A percentile compares a stretch with the other conserved stretches of the same genome.
phyloP scores from a whole-genome alignment of 2,797 vertebrate species.

The Ataeniobius toweri region DNA sequence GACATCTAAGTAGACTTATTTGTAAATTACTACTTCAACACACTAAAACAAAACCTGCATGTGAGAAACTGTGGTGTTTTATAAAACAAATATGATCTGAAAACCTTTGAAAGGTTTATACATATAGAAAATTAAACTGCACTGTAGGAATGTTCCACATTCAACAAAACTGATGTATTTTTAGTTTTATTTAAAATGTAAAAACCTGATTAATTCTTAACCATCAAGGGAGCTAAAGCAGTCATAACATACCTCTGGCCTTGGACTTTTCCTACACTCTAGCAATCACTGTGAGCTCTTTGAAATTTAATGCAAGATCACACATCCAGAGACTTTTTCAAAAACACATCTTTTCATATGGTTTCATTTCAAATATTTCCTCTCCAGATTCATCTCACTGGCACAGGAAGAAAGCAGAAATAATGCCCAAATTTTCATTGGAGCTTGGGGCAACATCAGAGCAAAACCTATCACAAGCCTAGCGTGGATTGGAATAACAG shows the following conservation, averaged over 20 bases:
- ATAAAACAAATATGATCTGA: background rate
- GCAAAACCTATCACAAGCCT: slow-evolving; percentile 61
- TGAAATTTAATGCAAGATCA: slow-evolving; percentile 47
- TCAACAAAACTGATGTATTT: slow-evolving; percentile 5
- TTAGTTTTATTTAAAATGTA: slow-evolving; percentile 37
- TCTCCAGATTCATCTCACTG: slow-evolving; percentile 53
- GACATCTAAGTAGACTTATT: background rate
- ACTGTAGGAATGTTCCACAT: background rate
- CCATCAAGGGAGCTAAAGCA: slow-evolving; percentile 37
- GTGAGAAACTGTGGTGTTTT: background rate
- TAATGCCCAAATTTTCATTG: slow-evolving; percentile 42
- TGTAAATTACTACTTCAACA: background rate
- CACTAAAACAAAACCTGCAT: background rate
- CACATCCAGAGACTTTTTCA: slow-evolving; percentile 28
- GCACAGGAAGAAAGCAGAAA: slow-evolving; percentile 42
- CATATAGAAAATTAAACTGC: background rate
- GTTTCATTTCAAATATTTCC: slow-evolving; percentile 28
- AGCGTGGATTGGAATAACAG: slow-evolving; percentile 56
- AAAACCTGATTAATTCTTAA: slow-evolving; percentile 43
- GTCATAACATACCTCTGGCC: slow-evolving; percentile 47
- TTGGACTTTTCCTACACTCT: slow-evolving; percentile 34
- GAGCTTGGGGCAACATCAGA: slow-evolving; percentile 34
- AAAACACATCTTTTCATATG: slow-evolving; percentile 10
- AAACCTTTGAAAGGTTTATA: slow-evolving; percentile 1
- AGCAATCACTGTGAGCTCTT: slow-evolving; percentile 48